These are phyloP conservation scores for Nyctereutes procyonoides DNA, from an alignment of 2,113 vertebrate species.

Conservation along the genomic window DNA sequence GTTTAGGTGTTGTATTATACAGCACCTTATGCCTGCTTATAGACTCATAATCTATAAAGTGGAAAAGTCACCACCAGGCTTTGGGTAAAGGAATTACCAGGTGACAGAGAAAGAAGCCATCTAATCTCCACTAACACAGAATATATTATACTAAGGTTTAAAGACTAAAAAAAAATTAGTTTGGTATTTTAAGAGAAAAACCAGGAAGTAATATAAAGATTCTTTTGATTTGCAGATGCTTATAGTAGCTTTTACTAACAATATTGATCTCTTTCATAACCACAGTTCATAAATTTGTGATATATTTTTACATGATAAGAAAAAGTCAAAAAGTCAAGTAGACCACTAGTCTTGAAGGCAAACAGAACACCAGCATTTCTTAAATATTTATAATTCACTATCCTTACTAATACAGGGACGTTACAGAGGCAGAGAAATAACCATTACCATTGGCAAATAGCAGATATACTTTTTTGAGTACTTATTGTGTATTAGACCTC, in stretches of 20 bases:
- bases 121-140: background rate
- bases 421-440: background rate
- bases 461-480: background rate
- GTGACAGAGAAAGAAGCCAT: background rate
- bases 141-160: background rate
- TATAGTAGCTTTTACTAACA: background rate
- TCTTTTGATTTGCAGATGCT: background rate
- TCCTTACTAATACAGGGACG: background rate
- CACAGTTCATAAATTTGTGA: background rate
- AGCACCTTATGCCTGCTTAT: background rate
- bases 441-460: background rate
- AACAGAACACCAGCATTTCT: background rate
- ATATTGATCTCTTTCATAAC: background rate
- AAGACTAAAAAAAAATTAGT: background rate
- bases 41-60: background rate
- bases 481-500: background rate
- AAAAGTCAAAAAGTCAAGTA: background rate
- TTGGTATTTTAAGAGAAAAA: background rate
- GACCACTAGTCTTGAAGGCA: background rate
- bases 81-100: background rate
- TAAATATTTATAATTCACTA: background rate
- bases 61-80: background rate
- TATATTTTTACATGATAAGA: background rate
- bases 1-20: background rate
- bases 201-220: background rate